A percentile compares a stretch with the other conserved stretches of the same genome.
phyloP scores from a whole-genome alignment of 2,113 vertebrate genomes.

The Mobula birostris region DNA sequence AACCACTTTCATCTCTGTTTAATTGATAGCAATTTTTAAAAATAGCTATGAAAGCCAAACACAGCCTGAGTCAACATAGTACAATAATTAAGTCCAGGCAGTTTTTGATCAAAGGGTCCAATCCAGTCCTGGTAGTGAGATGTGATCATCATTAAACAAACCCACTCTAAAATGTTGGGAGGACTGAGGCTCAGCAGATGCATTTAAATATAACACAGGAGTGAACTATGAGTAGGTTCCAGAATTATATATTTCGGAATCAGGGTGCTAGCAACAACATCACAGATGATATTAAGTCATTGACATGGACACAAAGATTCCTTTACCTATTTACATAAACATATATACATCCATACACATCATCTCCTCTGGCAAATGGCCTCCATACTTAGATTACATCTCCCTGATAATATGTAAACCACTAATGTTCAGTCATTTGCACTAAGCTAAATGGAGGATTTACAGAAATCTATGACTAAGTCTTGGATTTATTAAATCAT shows the following conservation, averaged over 20 bases:
- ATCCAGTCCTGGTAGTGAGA: background rate
- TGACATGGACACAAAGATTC: background rate
- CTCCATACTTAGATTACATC: background rate
- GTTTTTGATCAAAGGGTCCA: constrained; percentile 9
- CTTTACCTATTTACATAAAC: background rate
- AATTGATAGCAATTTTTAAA: constrained; percentile 22
- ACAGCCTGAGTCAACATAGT: constrained; percentile 26
- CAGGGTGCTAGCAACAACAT: background rate
- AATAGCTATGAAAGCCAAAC: constrained; percentile 28
- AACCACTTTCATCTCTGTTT: constrained; percentile 30
- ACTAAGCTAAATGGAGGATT: too few species aligned
- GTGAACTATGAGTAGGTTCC: background rate
- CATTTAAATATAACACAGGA: background rate
- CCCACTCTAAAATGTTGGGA: background rate
- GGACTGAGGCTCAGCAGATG: background rate
- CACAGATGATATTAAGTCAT: background rate
- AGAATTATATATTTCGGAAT: constrained; percentile 21
- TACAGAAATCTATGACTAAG: too few species aligned
- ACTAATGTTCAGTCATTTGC: too few species aligned
- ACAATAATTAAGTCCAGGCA: constrained; percentile 35
- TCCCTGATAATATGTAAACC: too few species aligned
- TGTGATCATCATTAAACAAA: constrained; percentile 15
- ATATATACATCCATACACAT: background rate
- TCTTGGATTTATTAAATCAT: too few species aligned
- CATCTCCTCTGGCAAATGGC: background rate